Evolutionary conservation across 2,113 vertebrate genomes (phyloP), one percentile per base, ranked within the genome.

Genomic region (Phyllostomus hastatus): DNA sequence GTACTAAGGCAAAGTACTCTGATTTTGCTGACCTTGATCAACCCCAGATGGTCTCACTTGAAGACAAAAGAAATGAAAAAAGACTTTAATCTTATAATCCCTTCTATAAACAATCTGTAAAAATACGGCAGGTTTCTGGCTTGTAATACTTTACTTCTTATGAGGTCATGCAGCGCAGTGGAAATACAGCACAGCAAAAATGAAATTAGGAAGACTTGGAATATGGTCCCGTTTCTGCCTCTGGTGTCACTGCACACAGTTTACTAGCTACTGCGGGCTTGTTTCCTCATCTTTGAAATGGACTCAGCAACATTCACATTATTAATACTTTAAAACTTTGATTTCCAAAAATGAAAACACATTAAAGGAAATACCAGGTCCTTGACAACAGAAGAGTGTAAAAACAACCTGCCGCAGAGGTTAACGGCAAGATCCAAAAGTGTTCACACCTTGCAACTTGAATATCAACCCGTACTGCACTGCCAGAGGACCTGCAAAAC

Each of bases 21-120:
- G 38, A 86, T 35, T 96, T 90, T 72, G 94, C 67, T 52, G 38
- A 89, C 52, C 80, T 54, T 85, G 61, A 91, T 48, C 72, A 50
- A 86, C 16, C 43, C 52, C 87, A 83, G 64, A 61, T n/a, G 57
- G 52, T n/a, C 22, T 87, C 52, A 90, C 84, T 76, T 9, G 66
- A 94, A 75, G 3, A 95, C 75, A 52, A 96, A 70, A 87, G 69
- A 28, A 79, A 48, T 7, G 43, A 46, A 85, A 78, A 64, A 54
- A 64, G 43, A 95, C 54, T 57, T 80, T 83, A 52, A 66, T 93
- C 35, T 75, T 75, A 35, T 50, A 83, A 95, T 4, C 41, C n/a
- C 79, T 88, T 78, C 35, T 79, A 52, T 54, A 96, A 96, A 92
- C 79, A 93, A 38, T 16, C 64, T 52, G 72, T 22, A 10, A 48